Base-by-base conservation (phyloP, 30 jellyfish, hydroid and myxozoan species). In the Pelagia noctiluca region DNA sequence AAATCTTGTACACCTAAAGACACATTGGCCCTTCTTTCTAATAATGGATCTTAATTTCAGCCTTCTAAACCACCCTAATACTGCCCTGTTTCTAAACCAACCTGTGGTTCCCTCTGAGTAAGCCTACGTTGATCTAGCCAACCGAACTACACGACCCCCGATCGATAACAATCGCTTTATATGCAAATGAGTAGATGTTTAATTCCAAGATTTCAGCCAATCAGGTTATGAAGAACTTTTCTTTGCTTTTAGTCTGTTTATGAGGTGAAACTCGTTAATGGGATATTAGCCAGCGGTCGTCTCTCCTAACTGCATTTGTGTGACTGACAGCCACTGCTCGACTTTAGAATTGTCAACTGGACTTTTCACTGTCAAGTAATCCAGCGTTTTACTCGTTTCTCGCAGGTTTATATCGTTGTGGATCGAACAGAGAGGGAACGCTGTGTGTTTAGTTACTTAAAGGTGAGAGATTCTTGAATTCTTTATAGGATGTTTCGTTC, bases 221-320 rank as follows among this genome's bases (percentile, higher is more conserved):
- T 81, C 91, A 81, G 76, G 50, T 25, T 35, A 63, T 37, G 36
- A 29, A 84, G 68, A 42, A 32, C 74, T 24, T 38, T 49, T 19
- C 91, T 37, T 81, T 81, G 84, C 47, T 26, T 30, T 21, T n/a
- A 23, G 62, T 28, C 83, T 50, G 73, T 64, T 81, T 57, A 50
- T 53, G 50, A 81, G 75, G n/a, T 22, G 38, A 76, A 76, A 76
- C 83, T 65, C 85, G 84, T 65, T 81, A 81, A 81, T 72, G 79
- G 54, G 91, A 81, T 81, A 81, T 25, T 54, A 64, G 64, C 38
- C 64, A 63, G 71, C 36, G 37, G 71, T 67, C n/a, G 50, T 65
- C 22, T 48, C 77, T 50, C 30, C 33, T 32, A 69, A 72, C 35
- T 30, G 83, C 84, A 81, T 81, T 30, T 63, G 77, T 81, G n/a